Evolutionary conservation across 2,797 vertebrate genomes (phyloP), one percentile per base, ranked within the genome.

Genomic region (Hemitrygon akajei): DNA sequence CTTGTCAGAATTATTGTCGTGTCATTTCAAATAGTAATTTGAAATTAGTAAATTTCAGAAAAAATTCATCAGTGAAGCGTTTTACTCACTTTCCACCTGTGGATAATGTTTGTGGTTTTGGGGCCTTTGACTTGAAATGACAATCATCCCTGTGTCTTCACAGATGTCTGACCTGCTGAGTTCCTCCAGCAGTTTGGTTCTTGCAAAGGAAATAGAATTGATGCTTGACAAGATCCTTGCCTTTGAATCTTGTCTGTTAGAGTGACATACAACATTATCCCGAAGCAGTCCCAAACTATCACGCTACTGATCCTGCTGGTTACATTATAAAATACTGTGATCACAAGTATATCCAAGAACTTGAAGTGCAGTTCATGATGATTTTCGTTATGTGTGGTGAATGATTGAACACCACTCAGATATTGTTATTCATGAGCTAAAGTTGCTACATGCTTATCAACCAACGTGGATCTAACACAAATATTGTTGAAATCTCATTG

Each of bases 391-490:
- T 93, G 86, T 87, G 92, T 93, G 94, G 1, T 94, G 94, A 94
- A 93, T 27, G 95, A 95, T 95, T 95, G 73, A 63, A 93, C 66
- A 94, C 95, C 95, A 95, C 95, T 96, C 94, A 95, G 95, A 96
- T 92, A 76, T 82, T 47, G 93, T 84, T 94, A 94, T 80, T 94
- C 82, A 93, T 80, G 47, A 94, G 93, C 66, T 93, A 80, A 63
- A 94, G 77, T 34, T 77, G 20, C 25, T 56, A 56, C 22, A 84
- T 56, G 37, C 25, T 4, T 91, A 11, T 69, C n/a, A 63, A 22
- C 37, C n/a, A 63, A 22, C 37, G 47, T 84, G 47, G 22, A 9
- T 58, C 40, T 56, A 20, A 56, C 47, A 82, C 80, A 82, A 82
- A 25, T 22, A 25, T 1, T 47, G 0, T 47, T 1, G 47, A 56